These are phyloP conservation scores for Galleria mellonella DNA, from an alignment of 1,140 invertebrate genomes.

Conservation along the genomic window DNA sequence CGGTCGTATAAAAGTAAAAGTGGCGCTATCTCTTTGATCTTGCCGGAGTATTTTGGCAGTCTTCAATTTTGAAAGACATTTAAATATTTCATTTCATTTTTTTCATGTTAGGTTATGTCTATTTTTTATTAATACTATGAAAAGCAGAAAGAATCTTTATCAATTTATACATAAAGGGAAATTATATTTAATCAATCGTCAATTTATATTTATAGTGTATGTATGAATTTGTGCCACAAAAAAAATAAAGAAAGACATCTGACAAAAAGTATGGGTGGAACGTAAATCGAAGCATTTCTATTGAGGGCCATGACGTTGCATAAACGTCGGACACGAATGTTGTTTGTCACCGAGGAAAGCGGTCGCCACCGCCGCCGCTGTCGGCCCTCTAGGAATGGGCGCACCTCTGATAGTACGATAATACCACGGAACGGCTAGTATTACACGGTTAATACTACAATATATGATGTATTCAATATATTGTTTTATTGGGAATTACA, in stretches of 20 bases:
- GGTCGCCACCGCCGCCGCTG: too few species aligned
- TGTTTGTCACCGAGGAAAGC: conserved; percentile 54
- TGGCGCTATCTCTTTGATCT: conserved; percentile 42
- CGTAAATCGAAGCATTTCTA: conserved; percentile 64
- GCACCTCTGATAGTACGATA: conserved; percentile 25
- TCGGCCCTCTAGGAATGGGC: conserved; percentile 1
- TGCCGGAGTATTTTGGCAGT: conserved; percentile 25
- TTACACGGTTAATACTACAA: conserved; percentile 25
- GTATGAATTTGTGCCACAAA: too few species aligned
- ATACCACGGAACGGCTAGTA: conserved; percentile 15
- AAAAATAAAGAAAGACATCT: conserved; percentile 37
- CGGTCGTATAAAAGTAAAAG: conserved; percentile 45
- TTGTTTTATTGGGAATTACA: conserved; percentile 22
- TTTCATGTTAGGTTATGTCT: too few species aligned
- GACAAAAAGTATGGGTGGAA: conserved; percentile 36
- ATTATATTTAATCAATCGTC: too few species aligned
- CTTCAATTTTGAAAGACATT: conserved; percentile 39
- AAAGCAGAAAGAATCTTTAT: too few species aligned
- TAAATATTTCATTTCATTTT: conserved; percentile 14
- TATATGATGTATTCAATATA: conserved; percentile 23
- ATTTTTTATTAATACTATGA: too few species aligned
- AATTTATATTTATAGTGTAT: too few species aligned
- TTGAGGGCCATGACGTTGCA: conserved; percentile 62
- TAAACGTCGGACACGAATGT: conserved; percentile 59
- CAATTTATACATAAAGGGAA: neutral